Evolutionary conservation across 1,140 invertebrate genomes (phyloP), one percentile per base, ranked within the genome.

Genomic region (Nixonia krombeini): DNA sequence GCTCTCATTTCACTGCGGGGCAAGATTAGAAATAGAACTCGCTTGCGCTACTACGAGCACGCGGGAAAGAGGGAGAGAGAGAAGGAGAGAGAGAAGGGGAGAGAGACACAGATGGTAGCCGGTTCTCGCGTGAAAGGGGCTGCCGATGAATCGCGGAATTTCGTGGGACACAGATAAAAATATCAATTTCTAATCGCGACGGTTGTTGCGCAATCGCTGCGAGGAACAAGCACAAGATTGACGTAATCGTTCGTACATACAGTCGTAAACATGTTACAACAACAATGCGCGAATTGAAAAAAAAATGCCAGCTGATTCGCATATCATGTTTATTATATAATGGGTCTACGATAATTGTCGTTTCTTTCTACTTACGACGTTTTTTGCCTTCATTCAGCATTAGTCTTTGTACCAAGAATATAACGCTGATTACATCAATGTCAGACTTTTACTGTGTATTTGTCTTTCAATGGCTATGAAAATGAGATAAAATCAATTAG

Each of bases 1-100:
- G 82, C 82, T 83, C 83, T 80, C 82, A 84, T 85, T 84, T 84
- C 82, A 80, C 81, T 65, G 61, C 66, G 75, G 76, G 74, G 71
- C 70, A 61, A 78, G 70, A 73, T 76, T 76, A 70, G 73, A 83
- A 83, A 81, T 81, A 83, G 80, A 81, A 62, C 70, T 63, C 42
- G 65, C 67, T 46, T 72, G 67, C 50, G 46, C 52, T 64, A 46
- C 63, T 46, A 46, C 47, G 41, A 53, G 55, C 51, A 55, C 59
- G 56, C 66, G 17, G 38, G 23, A 69, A 35, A 25, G 51, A n/a
- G n/a, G n/a, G n/a, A n/a, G n/a, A n/a, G n/a, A n/a, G n/a, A n/a
- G n/a, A n/a, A n/a, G n/a, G n/a, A n/a, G n/a, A n/a, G n/a, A n/a
- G n/a, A n/a, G n/a, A n/a, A n/a, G n/a, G n/a, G n/a, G n/a, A n/a